These are phyloP conservation scores for Mimas tiliae DNA, from an alignment of 2,888 invertebrate species.

Conservation along the genomic window DNA sequence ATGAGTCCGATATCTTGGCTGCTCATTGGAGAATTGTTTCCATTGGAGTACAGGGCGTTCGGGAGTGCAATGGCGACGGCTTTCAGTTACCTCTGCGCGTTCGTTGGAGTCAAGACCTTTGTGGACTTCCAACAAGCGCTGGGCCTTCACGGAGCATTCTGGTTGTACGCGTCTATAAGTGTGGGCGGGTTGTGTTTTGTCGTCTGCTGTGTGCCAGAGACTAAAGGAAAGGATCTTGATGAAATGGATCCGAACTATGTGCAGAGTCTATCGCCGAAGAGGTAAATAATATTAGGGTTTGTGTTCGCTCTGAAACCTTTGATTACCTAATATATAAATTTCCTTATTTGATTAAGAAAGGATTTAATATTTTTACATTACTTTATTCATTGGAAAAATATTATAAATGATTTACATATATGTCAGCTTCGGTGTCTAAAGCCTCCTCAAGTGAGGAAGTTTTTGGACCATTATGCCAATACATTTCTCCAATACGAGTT, in stretches of 20 bases:
- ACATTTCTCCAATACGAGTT: too few relatives aligned
- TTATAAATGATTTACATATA: background rate
- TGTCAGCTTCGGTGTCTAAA: too few relatives aligned
- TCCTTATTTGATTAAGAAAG: too few relatives aligned
- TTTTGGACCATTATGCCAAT: too few relatives aligned
- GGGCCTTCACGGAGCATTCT: constrained; percentile 93
- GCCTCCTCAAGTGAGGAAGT: too few relatives aligned
- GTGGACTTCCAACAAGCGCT: constrained; percentile 91
- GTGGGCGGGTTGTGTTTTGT: constrained; percentile 93
- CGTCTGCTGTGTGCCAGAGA: constrained; percentile 94
- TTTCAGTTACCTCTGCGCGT: constrained; percentile 94
- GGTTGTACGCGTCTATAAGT: constrained; percentile 93
- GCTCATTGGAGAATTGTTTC: constrained; percentile 92
- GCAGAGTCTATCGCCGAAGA: constrained; percentile 75
- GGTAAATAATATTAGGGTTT: constrained; percentile 52
- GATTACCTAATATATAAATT: background rate
- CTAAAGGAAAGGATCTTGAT: constrained; percentile 94
- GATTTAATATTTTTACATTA: too few relatives aligned
- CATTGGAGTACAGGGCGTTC: constrained; percentile 92
- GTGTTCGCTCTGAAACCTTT: constrained; percentile 12
- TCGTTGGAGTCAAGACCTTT: constrained; percentile 93
- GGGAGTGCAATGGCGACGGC: constrained; percentile 94
- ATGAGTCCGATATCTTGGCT: constrained; percentile 95
- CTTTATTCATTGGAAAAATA: too few relatives aligned
- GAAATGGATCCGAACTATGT: constrained; percentile 92